A percentile compares a stretch with the other conserved stretches of the same genome.
Evolutionary conservation across 2,797 vertebrate genomes (phyloP).

Genomic region (Alosa sapidissima): DNA sequence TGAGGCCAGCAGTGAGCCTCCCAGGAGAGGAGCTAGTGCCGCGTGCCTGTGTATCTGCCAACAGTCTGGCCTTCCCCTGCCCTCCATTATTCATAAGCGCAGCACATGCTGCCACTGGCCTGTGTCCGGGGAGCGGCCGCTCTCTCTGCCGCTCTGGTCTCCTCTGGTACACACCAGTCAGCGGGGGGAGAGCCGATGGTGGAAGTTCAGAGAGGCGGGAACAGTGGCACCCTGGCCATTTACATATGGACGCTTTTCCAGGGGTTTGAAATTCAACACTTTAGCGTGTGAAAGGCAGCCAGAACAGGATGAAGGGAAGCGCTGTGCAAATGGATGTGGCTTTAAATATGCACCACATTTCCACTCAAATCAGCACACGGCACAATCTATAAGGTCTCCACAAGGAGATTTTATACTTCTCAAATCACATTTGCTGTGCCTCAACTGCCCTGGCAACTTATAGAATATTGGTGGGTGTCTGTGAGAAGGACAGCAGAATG

Average conservation of each 20-base stretch:
- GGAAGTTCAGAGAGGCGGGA: slow-evolving; percentile 40
- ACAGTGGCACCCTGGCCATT: slow-evolving; percentile 10
- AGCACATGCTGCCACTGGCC: slow-evolving; percentile 54
- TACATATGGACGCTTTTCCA: not conserved
- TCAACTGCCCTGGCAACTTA: not conserved
- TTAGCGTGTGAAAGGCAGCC: slow-evolving; percentile 24
- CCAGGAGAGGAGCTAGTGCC: slow-evolving; percentile 50
- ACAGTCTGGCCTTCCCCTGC: slow-evolving; percentile 54
- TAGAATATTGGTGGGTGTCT: not conserved
- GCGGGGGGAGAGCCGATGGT: slow-evolving; percentile 37
- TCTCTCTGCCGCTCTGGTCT: not conserved
- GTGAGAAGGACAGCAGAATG: not conserved
- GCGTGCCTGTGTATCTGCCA: slow-evolving; percentile 37
- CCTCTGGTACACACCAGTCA: slow-evolving; percentile 13
- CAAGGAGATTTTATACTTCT: not conserved
- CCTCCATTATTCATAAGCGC: slow-evolving; percentile 59
- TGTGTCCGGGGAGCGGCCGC: slow-evolving; percentile 52
- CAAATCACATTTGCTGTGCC: not conserved
- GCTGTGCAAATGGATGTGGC: not conserved
- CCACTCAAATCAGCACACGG: not conserved
- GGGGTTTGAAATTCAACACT: slow-evolving; percentile 18
- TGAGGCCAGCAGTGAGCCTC: slow-evolving; percentile 55
- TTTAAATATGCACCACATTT: not conserved
- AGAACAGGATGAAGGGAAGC: slow-evolving; percentile 1
- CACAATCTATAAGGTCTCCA: not conserved